Conservation (phyloP, 2,113 vertebrate species). For the Gobio gobio region DNA sequence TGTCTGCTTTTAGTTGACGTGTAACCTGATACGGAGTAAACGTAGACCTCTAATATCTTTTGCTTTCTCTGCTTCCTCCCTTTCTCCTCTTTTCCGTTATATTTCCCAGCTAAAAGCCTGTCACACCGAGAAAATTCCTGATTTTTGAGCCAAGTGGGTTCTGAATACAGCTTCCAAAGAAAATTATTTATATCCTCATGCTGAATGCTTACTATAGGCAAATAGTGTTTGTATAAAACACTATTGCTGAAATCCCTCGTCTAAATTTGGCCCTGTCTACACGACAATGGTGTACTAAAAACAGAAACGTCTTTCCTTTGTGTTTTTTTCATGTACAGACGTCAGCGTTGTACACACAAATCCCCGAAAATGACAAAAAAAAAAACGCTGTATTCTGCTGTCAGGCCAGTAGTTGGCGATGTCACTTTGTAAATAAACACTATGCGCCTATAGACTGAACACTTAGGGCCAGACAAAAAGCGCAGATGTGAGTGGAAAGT, state of each 20-base stretch:
- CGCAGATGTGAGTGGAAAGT: too few relatives aligned
- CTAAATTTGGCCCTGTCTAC: not conserved
- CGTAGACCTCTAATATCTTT: not conserved
- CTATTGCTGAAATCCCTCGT: not conserved
- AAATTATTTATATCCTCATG: not conserved
- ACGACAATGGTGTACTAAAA: too few relatives aligned
- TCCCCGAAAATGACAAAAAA: too few relatives aligned
- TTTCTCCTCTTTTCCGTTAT: conserved; percentile 8
- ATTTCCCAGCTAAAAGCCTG: conserved; percentile 1
- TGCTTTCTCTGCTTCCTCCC: conserved; percentile 25
- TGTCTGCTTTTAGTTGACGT: conserved; percentile 20
- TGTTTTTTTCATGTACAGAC: too few relatives aligned
- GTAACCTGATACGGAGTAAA: conserved; percentile 22
- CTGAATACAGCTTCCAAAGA: not conserved
- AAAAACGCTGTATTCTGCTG: too few relatives aligned
- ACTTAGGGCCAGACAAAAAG: too few relatives aligned
- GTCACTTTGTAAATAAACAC: too few relatives aligned
- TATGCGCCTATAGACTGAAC: too few relatives aligned
- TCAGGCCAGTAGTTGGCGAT: too few relatives aligned
- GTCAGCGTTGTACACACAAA: too few relatives aligned
- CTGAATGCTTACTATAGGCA: not conserved
- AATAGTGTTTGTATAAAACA: not conserved
- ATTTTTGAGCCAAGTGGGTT: not conserved
- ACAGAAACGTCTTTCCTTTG: too few relatives aligned
- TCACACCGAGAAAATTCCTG: conserved; percentile 2